phyloP scores from a whole-genome alignment of 37 sponge, comb jelly and placozoan species.

The Spongilla lacustris region DNA sequence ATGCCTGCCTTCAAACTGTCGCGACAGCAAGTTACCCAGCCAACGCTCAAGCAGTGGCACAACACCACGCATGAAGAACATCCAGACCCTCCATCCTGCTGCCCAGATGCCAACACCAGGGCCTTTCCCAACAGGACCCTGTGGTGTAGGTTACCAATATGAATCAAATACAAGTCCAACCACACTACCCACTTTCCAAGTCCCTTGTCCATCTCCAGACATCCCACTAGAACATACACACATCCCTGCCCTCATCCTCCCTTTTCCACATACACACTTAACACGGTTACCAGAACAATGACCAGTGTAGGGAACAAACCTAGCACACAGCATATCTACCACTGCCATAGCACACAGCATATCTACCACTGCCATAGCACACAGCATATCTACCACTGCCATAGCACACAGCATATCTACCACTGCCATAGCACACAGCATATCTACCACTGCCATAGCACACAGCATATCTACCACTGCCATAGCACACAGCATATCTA shows the following conservation, averaged over 20 bases:
- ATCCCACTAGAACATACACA: no score
- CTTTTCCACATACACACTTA: no score
- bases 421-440: no score
- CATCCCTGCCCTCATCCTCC: no score
- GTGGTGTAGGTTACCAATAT: neutral
- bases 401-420: no score
- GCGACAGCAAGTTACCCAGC: conserved; percentile 97
- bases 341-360: neutral
- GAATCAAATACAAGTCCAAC: neutral
- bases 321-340: neutral
- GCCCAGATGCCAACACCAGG: conserved; percentile 99
- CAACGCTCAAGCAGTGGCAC: conserved; percentile 98
- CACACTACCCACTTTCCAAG: neutral
- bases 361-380: neutral
- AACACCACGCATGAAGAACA: conserved; percentile 97
- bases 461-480: no score
- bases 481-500: no score
- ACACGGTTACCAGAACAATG: no score
- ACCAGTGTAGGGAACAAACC: no score
- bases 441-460: no score
- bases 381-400: neutral
- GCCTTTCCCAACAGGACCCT: conserved; percentile 99
- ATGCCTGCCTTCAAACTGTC: conserved; percentile 99
- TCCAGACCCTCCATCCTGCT: conserved; percentile 98
- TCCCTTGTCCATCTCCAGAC: neutral